phyloP scores from a whole-genome alignment of 2,113 vertebrate species.

The Gadus chalcogrammus region DNA sequence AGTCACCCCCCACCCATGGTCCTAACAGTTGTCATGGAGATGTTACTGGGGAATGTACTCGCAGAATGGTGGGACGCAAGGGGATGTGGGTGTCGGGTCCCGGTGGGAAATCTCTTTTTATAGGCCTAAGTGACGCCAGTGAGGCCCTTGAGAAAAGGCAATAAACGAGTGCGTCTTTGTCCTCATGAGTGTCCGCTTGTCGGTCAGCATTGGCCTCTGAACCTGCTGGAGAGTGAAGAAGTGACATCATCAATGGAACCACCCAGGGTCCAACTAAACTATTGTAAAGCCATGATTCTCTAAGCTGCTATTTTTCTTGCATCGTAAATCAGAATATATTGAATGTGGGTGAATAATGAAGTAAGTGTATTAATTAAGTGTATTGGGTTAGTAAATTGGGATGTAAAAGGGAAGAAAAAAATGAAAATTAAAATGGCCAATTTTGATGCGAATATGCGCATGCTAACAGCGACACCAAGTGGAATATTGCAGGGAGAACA shows the following conservation, averaged over 20 bases:
- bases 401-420: no score
- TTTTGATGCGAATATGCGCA: no score
- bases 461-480: no score
- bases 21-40: constrained; percentile 70
- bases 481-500: no score
- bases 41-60: constrained; percentile 63
- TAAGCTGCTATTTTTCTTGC: neutral
- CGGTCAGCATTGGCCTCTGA: constrained; percentile 61
- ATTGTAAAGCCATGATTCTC: no score
- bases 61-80: constrained; percentile 59
- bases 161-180: constrained; percentile 73
- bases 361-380: no score
- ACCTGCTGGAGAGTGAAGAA: constrained; percentile 50
- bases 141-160: constrained; percentile 69
- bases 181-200: constrained; percentile 58
- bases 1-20: constrained; percentile 36
- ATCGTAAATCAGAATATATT: constrained; percentile 32
- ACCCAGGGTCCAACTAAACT: constrained; percentile 7
- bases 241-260: constrained; percentile 57
- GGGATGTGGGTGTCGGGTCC: constrained; percentile 58
- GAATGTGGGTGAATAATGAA: neutral
- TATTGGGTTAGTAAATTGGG: no score
- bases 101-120: constrained; percentile 74
- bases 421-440: no score
- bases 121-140: constrained; percentile 71